Base-by-base conservation (phyloP, 2,113 vertebrate species). In the Cettia cetti region DNA sequence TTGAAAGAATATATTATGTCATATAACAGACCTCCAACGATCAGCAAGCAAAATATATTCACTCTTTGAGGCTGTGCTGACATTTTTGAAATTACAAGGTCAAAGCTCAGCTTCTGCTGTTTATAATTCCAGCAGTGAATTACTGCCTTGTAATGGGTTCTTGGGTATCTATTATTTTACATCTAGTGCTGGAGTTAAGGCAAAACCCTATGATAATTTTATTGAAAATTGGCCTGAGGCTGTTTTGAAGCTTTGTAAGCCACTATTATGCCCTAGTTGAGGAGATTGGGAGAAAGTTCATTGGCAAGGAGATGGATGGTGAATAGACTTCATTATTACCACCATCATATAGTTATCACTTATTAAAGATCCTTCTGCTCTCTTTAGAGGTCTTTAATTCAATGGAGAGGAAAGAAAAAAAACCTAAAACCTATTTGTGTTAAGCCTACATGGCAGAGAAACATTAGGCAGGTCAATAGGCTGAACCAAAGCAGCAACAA, bases 41-140 rank as follows among this genome's bases (percentile, higher is more conserved):
- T 86, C 92, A 86, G 56, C 68, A 66, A 72, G 71, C 65, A 89
- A 90, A 96, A 97, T 68, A 82, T 54, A 87, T 82, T 92, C 81
- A 52, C 65, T 91, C 86, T 89, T 84, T 69, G 80, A 89, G 86
- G 69, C 78, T 86, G 79, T 59, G 91, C 82, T 95, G 95, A 94
- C 88, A 85, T 92, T 95, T 96, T 92, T 50, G 15, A 93, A 95
- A 97, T 92, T 71, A 92, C 81, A 89, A 92, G 86, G 74, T 87
- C 89, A 96, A 93, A 96, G 89, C 95, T 92, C 89, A 77, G 83
- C 78, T 91, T 96, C 91, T 96, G 31, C 77, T 94, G 77, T 94
- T 96, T 96, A 52, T 85, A 85, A 86, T 94, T 91, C 83, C 89
- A 92, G 86, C 80, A 94, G 85, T 89, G 94, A 95, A 92, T 93